Percentiles rank a stretch among this genome's conserved stretches.
These are phyloP conservation scores for Nomada ferruginata DNA, from an alignment of 2,888 invertebrate species.

Conservation along the genomic window DNA sequence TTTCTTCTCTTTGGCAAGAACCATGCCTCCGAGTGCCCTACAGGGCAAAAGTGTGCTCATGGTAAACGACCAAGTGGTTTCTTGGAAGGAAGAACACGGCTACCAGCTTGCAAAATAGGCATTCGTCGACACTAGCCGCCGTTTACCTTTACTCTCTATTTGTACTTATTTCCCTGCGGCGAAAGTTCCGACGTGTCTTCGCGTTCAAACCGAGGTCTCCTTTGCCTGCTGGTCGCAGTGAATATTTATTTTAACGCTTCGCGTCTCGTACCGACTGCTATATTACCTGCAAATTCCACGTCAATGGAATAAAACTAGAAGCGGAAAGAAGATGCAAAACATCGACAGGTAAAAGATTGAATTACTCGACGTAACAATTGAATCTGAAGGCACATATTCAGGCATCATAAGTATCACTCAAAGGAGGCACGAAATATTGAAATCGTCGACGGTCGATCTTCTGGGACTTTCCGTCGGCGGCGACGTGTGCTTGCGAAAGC, in stretches of 20 bases:
- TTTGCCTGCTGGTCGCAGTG: constrained; percentile 4
- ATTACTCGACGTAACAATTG: background rate
- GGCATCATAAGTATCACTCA: too few relatives aligned
- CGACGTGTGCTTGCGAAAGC: constrained; percentile 45
- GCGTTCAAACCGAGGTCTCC: constrained; percentile 33
- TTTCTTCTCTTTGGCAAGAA: constrained; percentile 60
- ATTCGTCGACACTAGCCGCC: constrained; percentile 71
- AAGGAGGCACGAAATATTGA: background rate
- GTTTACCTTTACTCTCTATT: constrained; percentile 67
- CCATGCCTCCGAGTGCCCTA: constrained; percentile 67
- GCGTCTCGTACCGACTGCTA: background rate
- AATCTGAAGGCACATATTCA: background rate
- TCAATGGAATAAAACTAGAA: background rate
- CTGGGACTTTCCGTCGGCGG: constrained; percentile 9
- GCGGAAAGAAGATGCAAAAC: background rate
- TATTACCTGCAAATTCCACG: background rate
- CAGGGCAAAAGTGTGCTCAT: constrained; percentile 73
- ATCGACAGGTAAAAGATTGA: background rate
- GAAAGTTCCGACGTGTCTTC: constrained; percentile 47
- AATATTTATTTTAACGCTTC: constrained; percentile 53
- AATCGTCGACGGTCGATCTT: constrained; percentile 23
- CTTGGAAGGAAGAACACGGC: constrained; percentile 71
- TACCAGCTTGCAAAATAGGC: constrained; percentile 78
- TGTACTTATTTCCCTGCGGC: constrained; percentile 53
- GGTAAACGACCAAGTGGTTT: constrained; percentile 75